phyloP scores from a whole-genome alignment of 2,113 vertebrate species.

The Gambusia holbrooki region DNA sequence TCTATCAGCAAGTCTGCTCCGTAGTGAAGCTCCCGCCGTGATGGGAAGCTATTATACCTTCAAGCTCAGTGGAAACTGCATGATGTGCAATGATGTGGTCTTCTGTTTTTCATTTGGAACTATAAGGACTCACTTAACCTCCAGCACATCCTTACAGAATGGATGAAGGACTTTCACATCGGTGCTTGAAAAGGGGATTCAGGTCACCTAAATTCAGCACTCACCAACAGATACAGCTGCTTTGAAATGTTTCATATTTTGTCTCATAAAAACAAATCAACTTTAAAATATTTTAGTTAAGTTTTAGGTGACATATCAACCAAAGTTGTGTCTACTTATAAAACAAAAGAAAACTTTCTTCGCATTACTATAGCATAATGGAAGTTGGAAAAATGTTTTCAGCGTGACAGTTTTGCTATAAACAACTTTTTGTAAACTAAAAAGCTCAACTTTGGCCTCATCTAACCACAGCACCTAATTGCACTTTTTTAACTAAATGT shows the following conservation, averaged over 20 bases:
- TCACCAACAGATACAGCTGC: conserved; percentile 9
- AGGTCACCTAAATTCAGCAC: conserved; percentile 6
- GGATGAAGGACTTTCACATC: conserved; percentile 32
- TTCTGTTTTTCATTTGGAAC: conserved; percentile 45
- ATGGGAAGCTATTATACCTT: conserved; percentile 63
- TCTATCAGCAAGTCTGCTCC: conserved; percentile 44
- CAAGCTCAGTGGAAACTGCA: conserved; percentile 56
- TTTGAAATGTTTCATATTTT: neutral
- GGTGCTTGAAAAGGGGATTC: conserved; percentile 37
- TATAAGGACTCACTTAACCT: conserved; percentile 67
- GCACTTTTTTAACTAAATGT: too few species aligned
- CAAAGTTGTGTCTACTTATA: neutral
- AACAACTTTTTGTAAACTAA: too few species aligned
- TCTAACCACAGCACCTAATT: too few species aligned
- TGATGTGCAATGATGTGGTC: conserved; percentile 55
- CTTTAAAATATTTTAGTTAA: neutral
- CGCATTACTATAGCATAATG: neutral
- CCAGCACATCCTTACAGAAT: conserved; percentile 45
- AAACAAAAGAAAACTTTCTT: too few species aligned
- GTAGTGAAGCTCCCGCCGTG: conserved; percentile 52
- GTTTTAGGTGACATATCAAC: neutral
- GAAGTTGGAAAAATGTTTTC: neutral
- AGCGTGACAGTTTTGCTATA: too few species aligned
- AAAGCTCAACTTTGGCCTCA: too few species aligned
- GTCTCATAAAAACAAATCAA: too few species aligned